Evolutionary conservation across 2,888 invertebrate genomes (phyloP).

Genomic region (Athripsodes cinereus): DNA sequence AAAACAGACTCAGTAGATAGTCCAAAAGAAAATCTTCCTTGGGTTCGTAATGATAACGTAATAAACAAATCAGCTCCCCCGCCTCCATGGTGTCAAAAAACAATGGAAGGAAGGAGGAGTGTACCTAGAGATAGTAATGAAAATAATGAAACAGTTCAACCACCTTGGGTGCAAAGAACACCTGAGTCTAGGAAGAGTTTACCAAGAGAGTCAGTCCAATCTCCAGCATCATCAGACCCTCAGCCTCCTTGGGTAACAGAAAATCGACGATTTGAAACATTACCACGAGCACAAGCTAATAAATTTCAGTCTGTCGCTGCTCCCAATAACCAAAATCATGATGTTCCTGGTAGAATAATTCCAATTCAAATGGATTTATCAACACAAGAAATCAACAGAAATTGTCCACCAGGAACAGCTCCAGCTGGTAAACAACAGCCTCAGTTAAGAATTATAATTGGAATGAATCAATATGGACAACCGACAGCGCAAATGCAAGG

Average conservation of each 20-base stretch:
- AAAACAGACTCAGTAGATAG: slow-evolving; percentile 41
- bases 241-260: slow-evolving; percentile 47
- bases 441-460: slow-evolving; percentile 45
- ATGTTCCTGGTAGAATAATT: slow-evolving; percentile 43
- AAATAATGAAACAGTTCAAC: slow-evolving; percentile 44
- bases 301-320: slow-evolving; percentile 10
- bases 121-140: slow-evolving; percentile 35
- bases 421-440: slow-evolving; percentile 27
- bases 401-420: slow-evolving; percentile 32
- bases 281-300: slow-evolving; percentile 37
- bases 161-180: slow-evolving; percentile 43
- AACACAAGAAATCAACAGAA: slow-evolving; percentile 38
- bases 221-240: slow-evolving; percentile 31
- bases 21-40: slow-evolving; percentile 44
- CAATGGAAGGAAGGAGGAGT: slow-evolving; percentile 41
- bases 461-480: slow-evolving; percentile 34
- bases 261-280: slow-evolving; percentile 45
- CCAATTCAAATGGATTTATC: slow-evolving; percentile 62
- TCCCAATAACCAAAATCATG: background rate
- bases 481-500: slow-evolving; percentile 34
- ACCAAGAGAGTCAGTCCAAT: slow-evolving; percentile 39
- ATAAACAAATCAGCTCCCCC: slow-evolving; percentile 18
- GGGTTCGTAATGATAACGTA: slow-evolving; percentile 37
- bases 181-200: slow-evolving; percentile 39
- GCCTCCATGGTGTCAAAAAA: slow-evolving; percentile 43